Evolutionary conservation across 2,797 vertebrate genomes (phyloP).

Genomic region (Clarias platycephalus): DNA sequence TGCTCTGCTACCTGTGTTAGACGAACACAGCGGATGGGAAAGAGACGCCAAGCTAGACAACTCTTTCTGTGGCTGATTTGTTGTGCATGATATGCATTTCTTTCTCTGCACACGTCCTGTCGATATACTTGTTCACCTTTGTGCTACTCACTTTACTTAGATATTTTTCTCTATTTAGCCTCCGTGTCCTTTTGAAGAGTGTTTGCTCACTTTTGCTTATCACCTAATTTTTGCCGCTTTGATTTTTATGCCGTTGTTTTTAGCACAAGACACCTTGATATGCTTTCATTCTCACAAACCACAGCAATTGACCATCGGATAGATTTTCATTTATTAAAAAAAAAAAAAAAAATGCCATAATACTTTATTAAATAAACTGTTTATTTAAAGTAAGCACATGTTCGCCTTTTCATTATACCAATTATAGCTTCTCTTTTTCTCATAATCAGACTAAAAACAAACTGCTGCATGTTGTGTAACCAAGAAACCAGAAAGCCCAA

Average conservation of each 20-base stretch:
- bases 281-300: not conserved
- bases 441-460: not conserved
- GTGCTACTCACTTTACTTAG: not conserved
- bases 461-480: not conserved
- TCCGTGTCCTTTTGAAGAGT: not conserved
- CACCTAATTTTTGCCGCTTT: not conserved
- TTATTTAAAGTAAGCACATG: not conserved
- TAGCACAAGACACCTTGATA: not conserved
- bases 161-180: not conserved
- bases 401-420: not conserved
- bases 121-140: not conserved
- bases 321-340: not conserved
- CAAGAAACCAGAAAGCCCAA: not conserved
- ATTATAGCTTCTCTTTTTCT: not conserved
- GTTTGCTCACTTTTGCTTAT: not conserved
- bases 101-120: constrained; percentile 23
- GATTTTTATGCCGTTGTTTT: not conserved
- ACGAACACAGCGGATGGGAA: not conserved
- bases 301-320: not conserved
- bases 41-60: not conserved
- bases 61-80: constrained; percentile 12
- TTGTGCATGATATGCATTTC: not conserved
- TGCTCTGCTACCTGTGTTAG: not conserved
- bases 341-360: not conserved
- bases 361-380: not conserved